Conservation (phyloP, 2,113 vertebrate genomes). For the Agelaius phoeniceus region DNA sequence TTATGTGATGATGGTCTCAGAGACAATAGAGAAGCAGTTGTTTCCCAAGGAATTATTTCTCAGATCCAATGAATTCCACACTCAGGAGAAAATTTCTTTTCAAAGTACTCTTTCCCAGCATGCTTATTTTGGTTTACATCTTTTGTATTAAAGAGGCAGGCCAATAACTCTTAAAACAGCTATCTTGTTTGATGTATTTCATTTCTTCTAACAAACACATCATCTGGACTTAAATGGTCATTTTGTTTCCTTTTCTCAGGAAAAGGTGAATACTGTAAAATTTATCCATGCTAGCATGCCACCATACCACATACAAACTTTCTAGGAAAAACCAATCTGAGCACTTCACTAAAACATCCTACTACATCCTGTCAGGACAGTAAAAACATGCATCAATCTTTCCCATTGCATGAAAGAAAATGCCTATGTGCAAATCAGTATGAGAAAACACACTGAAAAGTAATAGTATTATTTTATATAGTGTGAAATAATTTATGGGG, state of each 20-base stretch:
- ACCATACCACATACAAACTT: neutral
- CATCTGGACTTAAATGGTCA: neutral
- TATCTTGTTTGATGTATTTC: neutral
- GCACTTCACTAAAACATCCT: neutral
- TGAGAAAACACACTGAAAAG: neutral
- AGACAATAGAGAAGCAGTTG: neutral
- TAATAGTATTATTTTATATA: neutral
- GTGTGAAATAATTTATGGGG: neutral
- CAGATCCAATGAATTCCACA: neutral
- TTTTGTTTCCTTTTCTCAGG: neutral
- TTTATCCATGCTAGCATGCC: neutral
- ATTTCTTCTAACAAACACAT: neutral
- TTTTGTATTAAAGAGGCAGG: neutral
- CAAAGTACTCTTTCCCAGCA: neutral
- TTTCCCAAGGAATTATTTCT: neutral
- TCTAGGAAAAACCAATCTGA: neutral
- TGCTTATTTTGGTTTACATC: neutral
- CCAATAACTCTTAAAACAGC: neutral
- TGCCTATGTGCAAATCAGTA: neutral
- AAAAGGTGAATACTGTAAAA: neutral
- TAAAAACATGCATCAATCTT: neutral
- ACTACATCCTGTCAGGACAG: neutral
- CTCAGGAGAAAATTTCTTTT: neutral
- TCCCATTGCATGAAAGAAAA: neutral
- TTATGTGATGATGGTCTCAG: neutral